These are phyloP conservation scores for Aulostomus chinensis DNA, from an alignment of 2,797 vertebrate species.

Conservation along the genomic window DNA sequence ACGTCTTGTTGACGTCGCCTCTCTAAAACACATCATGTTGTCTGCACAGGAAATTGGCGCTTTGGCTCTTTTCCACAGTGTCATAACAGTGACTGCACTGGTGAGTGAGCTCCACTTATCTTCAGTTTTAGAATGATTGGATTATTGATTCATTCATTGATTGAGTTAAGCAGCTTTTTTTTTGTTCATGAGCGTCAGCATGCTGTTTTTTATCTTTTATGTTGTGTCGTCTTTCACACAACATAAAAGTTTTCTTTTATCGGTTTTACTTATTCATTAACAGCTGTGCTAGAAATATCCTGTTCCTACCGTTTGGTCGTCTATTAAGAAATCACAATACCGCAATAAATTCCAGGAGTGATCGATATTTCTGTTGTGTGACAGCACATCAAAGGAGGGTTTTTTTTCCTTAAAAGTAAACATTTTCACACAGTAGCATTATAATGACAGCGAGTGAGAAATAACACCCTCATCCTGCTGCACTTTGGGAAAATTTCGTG, in stretches of 20 bases:
- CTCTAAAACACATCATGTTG: slow-evolving; percentile 44
- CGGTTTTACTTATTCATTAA: too few species aligned
- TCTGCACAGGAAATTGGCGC: slow-evolving; percentile 17
- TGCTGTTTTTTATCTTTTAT: too few species aligned
- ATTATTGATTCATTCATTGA: neutral
- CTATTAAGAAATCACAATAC: too few species aligned
- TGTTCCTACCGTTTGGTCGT: too few species aligned
- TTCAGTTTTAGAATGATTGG: neutral
- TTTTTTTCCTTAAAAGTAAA: neutral
- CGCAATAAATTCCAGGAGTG: neutral
- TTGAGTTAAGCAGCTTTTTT: neutral
- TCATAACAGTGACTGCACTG: slow-evolving; percentile 55
- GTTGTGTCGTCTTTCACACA: too few species aligned
- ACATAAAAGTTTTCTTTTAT: too few species aligned
- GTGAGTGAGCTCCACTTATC: slow-evolving; percentile 51
- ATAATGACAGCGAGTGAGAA: slow-evolving; percentile 51
- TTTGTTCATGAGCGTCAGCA: too few species aligned
- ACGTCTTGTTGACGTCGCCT: neutral
- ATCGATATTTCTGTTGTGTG: neutral
- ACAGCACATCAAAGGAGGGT: neutral
- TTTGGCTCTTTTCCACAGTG: slow-evolving; percentile 51
- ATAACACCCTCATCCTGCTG: slow-evolving; percentile 26
- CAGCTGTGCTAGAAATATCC: too few species aligned
- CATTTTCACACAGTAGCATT: slow-evolving; percentile 37
- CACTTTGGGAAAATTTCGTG: slow-evolving; percentile 40